A percentile compares a stretch with the other conserved stretches of the same genome.
Evolutionary conservation across 2,113 vertebrate species (phyloP).

Genomic region (Andinoacara biseriatus): DNA sequence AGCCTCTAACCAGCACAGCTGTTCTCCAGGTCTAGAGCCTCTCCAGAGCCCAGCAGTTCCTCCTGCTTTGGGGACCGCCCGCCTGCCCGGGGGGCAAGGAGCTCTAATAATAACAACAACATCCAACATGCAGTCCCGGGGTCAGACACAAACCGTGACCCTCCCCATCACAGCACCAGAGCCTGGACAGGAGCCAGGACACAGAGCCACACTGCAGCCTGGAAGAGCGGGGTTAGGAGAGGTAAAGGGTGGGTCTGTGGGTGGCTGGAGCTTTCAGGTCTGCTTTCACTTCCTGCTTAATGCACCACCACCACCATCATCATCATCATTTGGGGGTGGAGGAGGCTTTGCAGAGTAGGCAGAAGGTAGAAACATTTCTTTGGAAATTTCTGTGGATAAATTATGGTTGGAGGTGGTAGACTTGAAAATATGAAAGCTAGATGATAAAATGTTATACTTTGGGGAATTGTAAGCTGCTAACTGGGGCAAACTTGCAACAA

Average conservation of each 20-base stretch:
- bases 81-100: conserved; percentile 85
- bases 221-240: conserved; percentile 59
- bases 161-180: conserved; percentile 84
- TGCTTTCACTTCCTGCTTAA: conserved; percentile 73
- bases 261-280: conserved; percentile 61
- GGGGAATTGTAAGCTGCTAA: conserved; percentile 10
- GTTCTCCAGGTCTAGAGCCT: conserved; percentile 79
- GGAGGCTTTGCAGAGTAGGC: conserved; percentile 20
- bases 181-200: conserved; percentile 83
- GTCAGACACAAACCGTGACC: conserved; percentile 88
- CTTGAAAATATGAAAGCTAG: conserved; percentile 26
- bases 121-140: conserved; percentile 86
- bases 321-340: conserved; percentile 30
- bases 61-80: conserved; percentile 80
- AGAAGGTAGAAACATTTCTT: conserved; percentile 19
- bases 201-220: conserved; percentile 69
- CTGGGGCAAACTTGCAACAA: conserved; percentile 24
- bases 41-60: conserved; percentile 74
- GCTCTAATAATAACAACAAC: conserved; percentile 95
- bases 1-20: conserved; percentile 81
- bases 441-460: conserved; percentile 29
- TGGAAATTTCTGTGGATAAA: background rate
- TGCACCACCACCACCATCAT: conserved; percentile 20
- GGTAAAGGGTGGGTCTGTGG: conserved; percentile 51
- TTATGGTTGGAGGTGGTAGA: conserved; percentile 18